Conservation (phyloP, 2,113 vertebrate genomes). For the Chiloscyllium plagiosum region DNA sequence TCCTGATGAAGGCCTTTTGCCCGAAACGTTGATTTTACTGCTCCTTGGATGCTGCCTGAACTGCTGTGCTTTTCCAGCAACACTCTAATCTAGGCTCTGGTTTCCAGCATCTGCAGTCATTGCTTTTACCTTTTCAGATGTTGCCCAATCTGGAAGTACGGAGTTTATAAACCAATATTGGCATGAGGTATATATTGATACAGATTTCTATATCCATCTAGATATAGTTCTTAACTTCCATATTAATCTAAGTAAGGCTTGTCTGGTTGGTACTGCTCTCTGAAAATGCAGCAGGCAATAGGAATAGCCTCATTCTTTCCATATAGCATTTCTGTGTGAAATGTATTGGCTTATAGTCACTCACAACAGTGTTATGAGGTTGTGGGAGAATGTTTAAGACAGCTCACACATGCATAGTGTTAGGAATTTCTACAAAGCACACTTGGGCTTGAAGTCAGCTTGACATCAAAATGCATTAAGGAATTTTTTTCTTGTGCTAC, state of each 20-base stretch:
- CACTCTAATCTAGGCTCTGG: too few species aligned
- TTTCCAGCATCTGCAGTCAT: too few species aligned
- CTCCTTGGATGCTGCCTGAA: too few species aligned
- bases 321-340: neutral
- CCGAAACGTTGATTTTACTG: too few species aligned
- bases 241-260: neutral
- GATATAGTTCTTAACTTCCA: neutral
- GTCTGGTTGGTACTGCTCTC: neutral
- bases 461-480: neutral
- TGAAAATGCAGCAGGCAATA: neutral
- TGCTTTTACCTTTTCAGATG: neutral
- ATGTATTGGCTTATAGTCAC: neutral
- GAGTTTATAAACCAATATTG: neutral
- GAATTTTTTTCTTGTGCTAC: neutral
- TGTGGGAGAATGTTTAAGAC: too few species aligned
- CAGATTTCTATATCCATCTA: too few species aligned
- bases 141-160: neutral
- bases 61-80: too few species aligned
- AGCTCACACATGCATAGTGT: neutral
- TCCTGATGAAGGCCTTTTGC: too few species aligned
- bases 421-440: neutral
- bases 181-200: too few species aligned
- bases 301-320: neutral
- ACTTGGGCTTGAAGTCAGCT: neutral
- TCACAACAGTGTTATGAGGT: neutral